A percentile compares a stretch with the other conserved stretches of the same genome.
These are phyloP conservation scores for Ciconia maguari DNA, from an alignment of 2,113 vertebrate genomes.

Conservation along the genomic window DNA sequence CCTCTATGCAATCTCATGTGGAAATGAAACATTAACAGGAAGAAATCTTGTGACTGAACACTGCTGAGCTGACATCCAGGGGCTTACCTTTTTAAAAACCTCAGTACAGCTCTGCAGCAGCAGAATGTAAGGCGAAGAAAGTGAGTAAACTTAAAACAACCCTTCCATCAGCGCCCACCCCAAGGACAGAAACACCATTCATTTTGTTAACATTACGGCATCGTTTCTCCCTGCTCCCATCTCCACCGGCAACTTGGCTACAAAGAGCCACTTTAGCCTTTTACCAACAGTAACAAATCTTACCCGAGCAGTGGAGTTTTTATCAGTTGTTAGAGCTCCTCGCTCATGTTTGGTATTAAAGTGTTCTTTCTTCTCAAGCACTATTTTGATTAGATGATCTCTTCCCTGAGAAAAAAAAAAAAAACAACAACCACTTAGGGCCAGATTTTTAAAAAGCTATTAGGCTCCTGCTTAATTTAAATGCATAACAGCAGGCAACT, in stretches of 20 bases:
- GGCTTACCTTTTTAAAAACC: not conserved
- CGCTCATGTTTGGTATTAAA: not conserved
- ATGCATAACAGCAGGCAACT: conserved; percentile 9
- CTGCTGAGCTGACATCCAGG: not conserved
- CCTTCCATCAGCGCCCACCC: not conserved
- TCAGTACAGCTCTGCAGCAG: not conserved
- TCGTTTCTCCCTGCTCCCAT: not conserved
- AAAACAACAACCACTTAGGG: not conserved
- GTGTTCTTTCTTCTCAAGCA: not conserved
- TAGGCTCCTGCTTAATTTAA: conserved; percentile 44
- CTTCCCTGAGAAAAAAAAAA: not conserved
- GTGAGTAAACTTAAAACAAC: not conserved
- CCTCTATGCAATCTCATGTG: not conserved
- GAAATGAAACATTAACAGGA: not conserved
- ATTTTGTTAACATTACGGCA: not conserved
- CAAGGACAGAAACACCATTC: not conserved
- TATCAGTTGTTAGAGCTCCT: not conserved
- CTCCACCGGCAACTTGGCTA: not conserved
- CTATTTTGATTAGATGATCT: conserved; percentile 6
- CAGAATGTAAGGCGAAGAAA: not conserved
- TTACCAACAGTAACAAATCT: not conserved
- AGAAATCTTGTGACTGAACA: not conserved
- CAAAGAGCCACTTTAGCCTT: not conserved
- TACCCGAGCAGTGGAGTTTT: not conserved
- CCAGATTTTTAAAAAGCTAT: not conserved